A percentile compares a stretch with the other conserved stretches of the same genome.
phyloP scores from a whole-genome alignment of 2,113 vertebrate species.

The Mola mola region DNA sequence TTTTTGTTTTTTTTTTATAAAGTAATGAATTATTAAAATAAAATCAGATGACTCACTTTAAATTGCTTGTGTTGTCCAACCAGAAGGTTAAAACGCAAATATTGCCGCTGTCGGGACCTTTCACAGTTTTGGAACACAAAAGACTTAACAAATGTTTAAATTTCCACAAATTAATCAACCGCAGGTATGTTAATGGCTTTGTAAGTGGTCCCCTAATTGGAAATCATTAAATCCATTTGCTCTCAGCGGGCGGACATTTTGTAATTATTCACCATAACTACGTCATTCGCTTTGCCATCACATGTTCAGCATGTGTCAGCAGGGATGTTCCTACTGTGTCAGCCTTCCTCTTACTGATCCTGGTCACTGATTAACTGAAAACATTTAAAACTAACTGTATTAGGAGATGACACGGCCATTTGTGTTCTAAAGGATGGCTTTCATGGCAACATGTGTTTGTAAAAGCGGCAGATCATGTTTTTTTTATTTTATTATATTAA shows the following conservation, averaged over 20 bases:
- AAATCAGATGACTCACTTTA: too few relatives aligned
- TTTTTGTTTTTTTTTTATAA: too few relatives aligned
- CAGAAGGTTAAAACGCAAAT: too few relatives aligned
- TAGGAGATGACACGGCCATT: background rate
- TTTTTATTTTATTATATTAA: background rate
- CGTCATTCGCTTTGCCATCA: background rate
- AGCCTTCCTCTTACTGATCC: background rate
- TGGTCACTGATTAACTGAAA: conserved; percentile 17
- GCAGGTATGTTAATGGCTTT: background rate
- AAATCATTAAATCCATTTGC: background rate
- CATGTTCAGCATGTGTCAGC: background rate
- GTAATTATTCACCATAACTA: background rate
- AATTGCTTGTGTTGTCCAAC: too few relatives aligned
- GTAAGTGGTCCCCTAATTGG: background rate
- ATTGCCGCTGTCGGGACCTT: too few relatives aligned
- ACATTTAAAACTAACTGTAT: conserved; percentile 1
- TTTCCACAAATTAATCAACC: background rate
- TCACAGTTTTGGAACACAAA: background rate
- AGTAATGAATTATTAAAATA: too few relatives aligned
- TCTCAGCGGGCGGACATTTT: background rate
- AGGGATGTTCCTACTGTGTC: background rate
- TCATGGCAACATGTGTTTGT: conserved; percentile 26
- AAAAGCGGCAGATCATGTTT: background rate
- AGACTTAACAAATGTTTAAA: background rate
- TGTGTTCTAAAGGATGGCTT: too few relatives aligned